Conservation (phyloP, 37 sponge, comb jelly and placozoan species). For the Spongilla lacustris region DNA sequence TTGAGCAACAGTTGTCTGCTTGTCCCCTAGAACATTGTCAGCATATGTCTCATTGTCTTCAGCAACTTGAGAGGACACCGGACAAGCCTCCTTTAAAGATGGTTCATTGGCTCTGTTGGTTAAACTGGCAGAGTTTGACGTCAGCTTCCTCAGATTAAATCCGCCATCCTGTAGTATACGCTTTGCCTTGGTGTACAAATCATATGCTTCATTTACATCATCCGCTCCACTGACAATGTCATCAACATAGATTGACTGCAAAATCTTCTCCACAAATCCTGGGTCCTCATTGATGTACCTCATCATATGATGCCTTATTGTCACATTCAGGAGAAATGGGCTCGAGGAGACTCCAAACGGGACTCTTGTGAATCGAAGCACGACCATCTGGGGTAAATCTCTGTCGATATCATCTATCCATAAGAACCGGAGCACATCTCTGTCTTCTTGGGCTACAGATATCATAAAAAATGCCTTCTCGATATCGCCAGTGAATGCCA, state of each 20-base stretch:
- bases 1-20: not conserved
- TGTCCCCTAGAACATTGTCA: not conserved
- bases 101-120: not conserved
- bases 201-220: conserved; percentile 20
- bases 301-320: conserved; percentile 30
- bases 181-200: conserved; percentile 37
- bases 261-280: conserved; percentile 19
- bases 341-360: conserved; percentile 64
- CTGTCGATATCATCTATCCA: conserved; percentile 37
- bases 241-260: conserved; percentile 38
- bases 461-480: conserved; percentile 26
- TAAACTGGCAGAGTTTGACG: not conserved
- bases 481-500: conserved; percentile 18
- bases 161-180: conserved; percentile 17
- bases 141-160: conserved; percentile 29
- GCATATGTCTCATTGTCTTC: conserved; percentile 21
- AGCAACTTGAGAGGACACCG: no score
- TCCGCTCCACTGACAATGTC: conserved; percentile 19
- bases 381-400: not conserved
- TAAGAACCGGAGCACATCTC: conserved; percentile 55
- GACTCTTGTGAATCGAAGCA: conserved; percentile 36
- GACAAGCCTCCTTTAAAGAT: not conserved
- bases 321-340: conserved; percentile 50
- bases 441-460: conserved; percentile 20
- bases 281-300: conserved; percentile 4